phyloP scores from a whole-genome alignment of 2,113 vertebrate genomes.

The Pterocles orientalis region DNA sequence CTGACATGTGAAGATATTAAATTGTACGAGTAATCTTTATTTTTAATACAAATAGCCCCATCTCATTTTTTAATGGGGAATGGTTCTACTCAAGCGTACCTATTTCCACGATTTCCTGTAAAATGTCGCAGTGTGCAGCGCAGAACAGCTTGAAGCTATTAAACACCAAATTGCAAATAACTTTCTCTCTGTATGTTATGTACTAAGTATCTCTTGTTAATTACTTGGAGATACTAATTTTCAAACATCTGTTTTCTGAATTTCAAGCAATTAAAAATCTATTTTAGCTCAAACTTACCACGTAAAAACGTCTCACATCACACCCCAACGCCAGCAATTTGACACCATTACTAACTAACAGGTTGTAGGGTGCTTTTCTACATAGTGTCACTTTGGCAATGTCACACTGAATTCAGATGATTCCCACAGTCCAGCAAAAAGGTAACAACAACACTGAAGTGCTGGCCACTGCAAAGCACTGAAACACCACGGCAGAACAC shows the following conservation, averaged over 20 bases:
- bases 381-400: not conserved
- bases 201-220: not conserved
- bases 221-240: not conserved
- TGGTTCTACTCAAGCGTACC: not conserved
- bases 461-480: accelerated
- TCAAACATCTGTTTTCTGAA: not conserved
- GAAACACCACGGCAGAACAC: not conserved
- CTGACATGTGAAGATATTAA: not conserved
- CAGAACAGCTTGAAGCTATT: not conserved
- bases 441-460: accelerated
- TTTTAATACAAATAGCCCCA: not conserved
- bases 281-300: not conserved
- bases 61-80: not conserved
- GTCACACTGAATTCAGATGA: not conserved
- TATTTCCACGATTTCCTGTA: not conserved
- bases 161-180: not conserved
- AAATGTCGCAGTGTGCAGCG: not conserved
- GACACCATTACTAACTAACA: too few relatives aligned
- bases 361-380: not conserved
- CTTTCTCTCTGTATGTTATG: not conserved
- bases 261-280: not conserved
- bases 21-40: not conserved
- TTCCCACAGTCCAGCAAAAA: not conserved
- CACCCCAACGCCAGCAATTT: not conserved
- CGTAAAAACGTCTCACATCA: accelerated